Evolutionary conservation across 2,888 invertebrate genomes (phyloP), one percentile per base, ranked within the genome.

Genomic region (Biston stratarius): DNA sequence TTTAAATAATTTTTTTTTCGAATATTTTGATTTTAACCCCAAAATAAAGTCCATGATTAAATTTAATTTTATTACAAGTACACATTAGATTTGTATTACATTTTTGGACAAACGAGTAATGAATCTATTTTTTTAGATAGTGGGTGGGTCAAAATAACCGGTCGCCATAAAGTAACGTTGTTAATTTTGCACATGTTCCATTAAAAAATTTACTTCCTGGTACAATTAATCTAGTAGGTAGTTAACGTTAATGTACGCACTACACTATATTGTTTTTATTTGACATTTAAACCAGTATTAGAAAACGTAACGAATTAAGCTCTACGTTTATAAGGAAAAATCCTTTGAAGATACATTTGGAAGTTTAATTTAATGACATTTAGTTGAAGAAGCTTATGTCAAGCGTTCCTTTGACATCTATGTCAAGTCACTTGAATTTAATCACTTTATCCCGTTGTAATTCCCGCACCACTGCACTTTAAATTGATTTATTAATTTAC

Each of bases 401-500:
- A 7, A 45, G 1, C 12, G 6, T 1, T n/a, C 15, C 9, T 9
- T 47, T 9, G n/a, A 24, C 2, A 8, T 9, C 7, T 9, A 15
- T 47, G 15, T 14, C 5, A 47, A n/a, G n/a, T 15, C 15, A 47
- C 15, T 9, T 12, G 5, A n/a, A 6, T 24, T 33, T 5, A 36
- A 40, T 53, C 33, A 55, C 55, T 42, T 33, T 40, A 40, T 36
- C 10, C 44, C 11, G 2, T 34, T 14, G 33, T 40, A 38, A 40
- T 47, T 61, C 38, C 9, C 0, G n/a, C 10, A 40, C 10, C 56
- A 64, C 56, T 68, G 56, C 67, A 64, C 63, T 63, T n/a, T 44
- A 33, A 40, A 45, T 56, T 58, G 15, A 49, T 52, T 40, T 15
- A 49, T 38, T 48, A 48, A 64, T 45, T 82, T 87, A 94, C 93